Percentiles rank a stretch among this genome's conserved stretches.
Evolutionary conservation across 2,797 vertebrate genomes (phyloP).

Genomic region (Danio albolineatus): DNA sequence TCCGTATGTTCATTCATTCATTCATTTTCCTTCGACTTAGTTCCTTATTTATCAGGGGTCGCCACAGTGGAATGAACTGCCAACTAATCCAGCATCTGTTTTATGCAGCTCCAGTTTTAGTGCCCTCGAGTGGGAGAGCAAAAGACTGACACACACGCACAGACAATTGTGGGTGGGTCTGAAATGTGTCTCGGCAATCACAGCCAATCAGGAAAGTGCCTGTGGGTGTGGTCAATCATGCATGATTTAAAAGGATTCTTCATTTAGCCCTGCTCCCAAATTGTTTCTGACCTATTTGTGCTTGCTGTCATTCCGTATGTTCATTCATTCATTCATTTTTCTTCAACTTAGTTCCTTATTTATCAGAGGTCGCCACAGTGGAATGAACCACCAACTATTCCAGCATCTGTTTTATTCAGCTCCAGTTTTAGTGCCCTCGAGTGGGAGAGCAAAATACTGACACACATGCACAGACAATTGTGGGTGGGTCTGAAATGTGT

Average conservation of each 20-base stretch:
- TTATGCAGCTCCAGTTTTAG: too few relatives aligned
- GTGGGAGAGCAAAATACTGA: conserved; percentile 46
- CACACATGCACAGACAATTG: conserved; percentile 17
- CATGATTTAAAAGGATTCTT: not conserved
- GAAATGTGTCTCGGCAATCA: not conserved
- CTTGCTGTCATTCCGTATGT: too few relatives aligned
- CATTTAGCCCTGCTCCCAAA: not conserved
- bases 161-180: conserved; percentile 32
- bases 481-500: conserved; percentile 31
- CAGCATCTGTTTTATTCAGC: too few relatives aligned
- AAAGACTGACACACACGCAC: conserved; percentile 46
- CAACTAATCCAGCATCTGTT: too few relatives aligned
- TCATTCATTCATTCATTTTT: too few relatives aligned
- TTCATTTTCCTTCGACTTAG: too few relatives aligned
- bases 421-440: conserved; percentile 53
- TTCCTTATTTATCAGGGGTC: too few relatives aligned
- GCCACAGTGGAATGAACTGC: too few relatives aligned
- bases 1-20: too few relatives aligned
- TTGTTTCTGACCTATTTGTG: not conserved
- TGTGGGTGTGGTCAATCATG: not conserved
- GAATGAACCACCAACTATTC: too few relatives aligned
- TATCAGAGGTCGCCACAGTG: too few relatives aligned
- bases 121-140: conserved; percentile 39
- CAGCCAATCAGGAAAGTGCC: not conserved
- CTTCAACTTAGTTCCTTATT: too few relatives aligned